Evolutionary conservation across 1,140 invertebrate species (phyloP).

Genomic region (Prorops nasuta): DNA sequence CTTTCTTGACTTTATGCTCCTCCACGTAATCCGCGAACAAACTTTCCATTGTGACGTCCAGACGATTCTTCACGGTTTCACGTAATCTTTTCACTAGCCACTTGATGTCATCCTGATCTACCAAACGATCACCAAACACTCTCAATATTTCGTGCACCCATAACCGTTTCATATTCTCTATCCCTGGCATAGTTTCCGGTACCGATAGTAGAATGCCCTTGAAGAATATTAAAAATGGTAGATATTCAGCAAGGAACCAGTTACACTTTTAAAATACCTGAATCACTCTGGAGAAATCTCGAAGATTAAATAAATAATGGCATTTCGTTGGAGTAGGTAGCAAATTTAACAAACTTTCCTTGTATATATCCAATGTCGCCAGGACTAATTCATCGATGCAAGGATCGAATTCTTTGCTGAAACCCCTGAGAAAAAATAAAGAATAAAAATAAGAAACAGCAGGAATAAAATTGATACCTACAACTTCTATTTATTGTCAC

Average conservation of each 20-base stretch:
- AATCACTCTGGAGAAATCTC: constrained; percentile 92
- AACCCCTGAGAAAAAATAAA: constrained; percentile 65
- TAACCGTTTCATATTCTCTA: constrained; percentile 84
- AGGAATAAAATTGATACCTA: too few species aligned
- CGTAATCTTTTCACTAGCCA: constrained; percentile 77
- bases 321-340: constrained; percentile 89
- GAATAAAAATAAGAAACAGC: neutral
- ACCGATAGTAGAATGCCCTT: constrained; percentile 89
- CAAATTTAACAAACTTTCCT: constrained; percentile 76
- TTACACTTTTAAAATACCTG: constrained; percentile 62
- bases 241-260: too few species aligned
- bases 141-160: constrained; percentile 94
- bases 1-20: neutral
- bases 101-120: constrained; percentile 76
- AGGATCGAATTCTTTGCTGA: constrained; percentile 93
- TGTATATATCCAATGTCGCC: constrained; percentile 86
- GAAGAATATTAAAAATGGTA: constrained; percentile 10
- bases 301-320: constrained; percentile 92
- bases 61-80: constrained; percentile 59
- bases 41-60: constrained; percentile 52
- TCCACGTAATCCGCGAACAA: constrained; percentile 48
- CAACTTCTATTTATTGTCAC: constrained; percentile 16
- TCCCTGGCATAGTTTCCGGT: constrained; percentile 86
- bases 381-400: constrained; percentile 86
- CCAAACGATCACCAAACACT: constrained; percentile 91